A percentile compares a stretch with the other conserved stretches of the same genome.
Conservation (phyloP, 2,797 vertebrate species). For the Falco cherrug region DNA sequence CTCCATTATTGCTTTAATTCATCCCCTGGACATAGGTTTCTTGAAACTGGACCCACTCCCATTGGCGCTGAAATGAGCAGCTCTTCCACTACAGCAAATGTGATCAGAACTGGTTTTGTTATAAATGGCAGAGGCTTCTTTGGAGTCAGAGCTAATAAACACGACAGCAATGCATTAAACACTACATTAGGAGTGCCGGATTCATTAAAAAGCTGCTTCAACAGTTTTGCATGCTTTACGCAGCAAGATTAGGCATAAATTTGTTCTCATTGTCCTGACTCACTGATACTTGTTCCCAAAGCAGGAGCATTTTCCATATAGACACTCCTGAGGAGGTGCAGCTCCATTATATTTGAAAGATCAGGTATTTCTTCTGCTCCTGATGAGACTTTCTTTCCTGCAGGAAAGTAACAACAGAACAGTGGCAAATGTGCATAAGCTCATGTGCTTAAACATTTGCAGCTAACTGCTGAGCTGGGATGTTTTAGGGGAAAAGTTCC, state of each 20-base stretch:
- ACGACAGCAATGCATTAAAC: neutral
- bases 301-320: neutral
- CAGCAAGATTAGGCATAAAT: neutral
- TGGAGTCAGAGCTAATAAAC: neutral
- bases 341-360: neutral
- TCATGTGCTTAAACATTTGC: neutral
- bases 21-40: neutral
- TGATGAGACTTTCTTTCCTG: neutral
- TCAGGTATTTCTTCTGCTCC: neutral
- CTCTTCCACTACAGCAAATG: neutral
- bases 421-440: neutral
- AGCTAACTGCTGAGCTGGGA: neutral
- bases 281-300: neutral
- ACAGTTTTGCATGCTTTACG: neutral
- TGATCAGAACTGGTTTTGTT: neutral
- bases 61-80: neutral
- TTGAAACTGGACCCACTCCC: neutral
- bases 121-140: neutral
- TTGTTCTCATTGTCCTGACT: neutral
- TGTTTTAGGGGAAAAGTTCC: neutral
- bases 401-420: neutral
- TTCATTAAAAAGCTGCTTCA: neutral
- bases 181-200: neutral
- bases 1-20: neutral
- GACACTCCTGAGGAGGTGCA: neutral